Base-by-base conservation (phyloP, 1,140 invertebrate species). In the Bemisia tabaci region DNA sequence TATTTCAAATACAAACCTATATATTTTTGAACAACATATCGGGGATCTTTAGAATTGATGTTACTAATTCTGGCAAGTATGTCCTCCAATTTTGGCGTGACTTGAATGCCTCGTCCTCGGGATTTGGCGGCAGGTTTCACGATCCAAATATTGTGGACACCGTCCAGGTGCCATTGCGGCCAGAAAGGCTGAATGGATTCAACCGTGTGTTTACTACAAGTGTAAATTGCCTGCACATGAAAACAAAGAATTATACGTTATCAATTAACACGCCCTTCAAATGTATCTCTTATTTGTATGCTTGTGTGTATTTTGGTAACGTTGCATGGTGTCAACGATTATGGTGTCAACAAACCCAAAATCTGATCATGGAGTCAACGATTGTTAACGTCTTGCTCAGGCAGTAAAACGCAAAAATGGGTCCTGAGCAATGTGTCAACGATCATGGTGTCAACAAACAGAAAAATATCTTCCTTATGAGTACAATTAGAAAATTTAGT, bases 21-120 rank as follows among this genome's bases (percentile, higher is more conserved):
- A 76, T 97, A 96, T 79, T 97, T 97, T 76, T 96, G 94, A 23
- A 95, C 89, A 48, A 97, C 91, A 76, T 90, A 95, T 81, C 90
- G 85, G 68, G 84, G 84, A 75, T 92, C 90, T 64, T 81, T 81
- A 22, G 82, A 76, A 23, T 82, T 75, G 11, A 78, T 77, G 9
- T 80, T 78, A 74, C 84, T 86, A 27, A 89, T 81, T 68, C 84
- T 85, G 60, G 85, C 85, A 69, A 93, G 77, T 58, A 97, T 94
- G 71, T 92, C 89, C 69, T 93, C 90, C 12, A 96, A 80, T 73
- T 87, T 87, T 75, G 94, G 90, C 81, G 92, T 86, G 25, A 95
- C 80, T 22, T 88, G 84, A 67, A 97, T 96, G 60, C 94, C 94
- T 71, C 91, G 82, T 0, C 95, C 94, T 1, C 94, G 82, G 69